Conservation (phyloP, 2,113 vertebrate species). For the Monopterus albus region DNA sequence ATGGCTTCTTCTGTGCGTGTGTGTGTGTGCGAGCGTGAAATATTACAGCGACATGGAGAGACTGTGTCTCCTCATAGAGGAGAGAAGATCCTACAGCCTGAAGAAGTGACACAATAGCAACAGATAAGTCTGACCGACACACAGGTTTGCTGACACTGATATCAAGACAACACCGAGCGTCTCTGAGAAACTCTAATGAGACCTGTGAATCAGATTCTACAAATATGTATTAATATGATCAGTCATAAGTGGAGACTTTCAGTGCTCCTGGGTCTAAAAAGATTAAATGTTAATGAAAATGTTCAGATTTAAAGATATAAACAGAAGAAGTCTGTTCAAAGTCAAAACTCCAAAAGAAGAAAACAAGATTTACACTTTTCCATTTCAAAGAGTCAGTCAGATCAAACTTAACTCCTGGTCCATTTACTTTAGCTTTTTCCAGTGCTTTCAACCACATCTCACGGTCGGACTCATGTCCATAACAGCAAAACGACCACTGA, state of each 20-base stretch:
- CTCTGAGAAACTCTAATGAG: no score
- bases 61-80: conserved; percentile 94
- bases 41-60: conserved; percentile 83
- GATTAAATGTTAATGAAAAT: background rate
- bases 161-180: background rate
- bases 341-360: no score
- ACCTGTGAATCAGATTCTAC: background rate
- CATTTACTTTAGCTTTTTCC: background rate
- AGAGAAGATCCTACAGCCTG: conserved; percentile 89
- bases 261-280: background rate
- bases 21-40: conserved; percentile 76
- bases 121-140: conserved; percentile 13
- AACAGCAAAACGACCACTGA: background rate
- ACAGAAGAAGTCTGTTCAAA: background rate
- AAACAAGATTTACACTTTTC: background rate
- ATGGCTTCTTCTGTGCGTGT: conserved; percentile 84
- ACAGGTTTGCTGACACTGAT: background rate
- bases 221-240: background rate
- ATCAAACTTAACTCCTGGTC: background rate
- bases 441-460: background rate
- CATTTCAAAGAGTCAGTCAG: no score
- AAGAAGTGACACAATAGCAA: background rate
- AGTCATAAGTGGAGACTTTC: background rate
- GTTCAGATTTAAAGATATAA: background rate
- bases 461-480: background rate